Evolutionary conservation across 2,797 vertebrate genomes (phyloP).

Genomic region (Tinamus major): DNA sequence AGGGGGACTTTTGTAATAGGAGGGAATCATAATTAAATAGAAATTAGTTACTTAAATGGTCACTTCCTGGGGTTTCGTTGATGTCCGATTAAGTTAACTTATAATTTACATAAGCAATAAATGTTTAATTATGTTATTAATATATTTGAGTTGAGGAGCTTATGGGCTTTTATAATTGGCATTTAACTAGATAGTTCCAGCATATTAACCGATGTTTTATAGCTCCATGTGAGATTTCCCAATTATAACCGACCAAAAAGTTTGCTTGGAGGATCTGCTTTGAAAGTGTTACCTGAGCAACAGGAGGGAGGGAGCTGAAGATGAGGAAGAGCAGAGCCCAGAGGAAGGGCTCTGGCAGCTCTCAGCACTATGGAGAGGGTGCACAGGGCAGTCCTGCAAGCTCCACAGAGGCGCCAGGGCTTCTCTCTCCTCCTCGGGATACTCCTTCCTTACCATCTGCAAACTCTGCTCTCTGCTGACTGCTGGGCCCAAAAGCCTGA

Average conservation of each 20-base stretch:
- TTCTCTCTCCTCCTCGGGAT: not conserved
- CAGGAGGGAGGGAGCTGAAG: not conserved
- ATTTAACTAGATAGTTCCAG: conserved; percentile 82
- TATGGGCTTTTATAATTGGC: conserved; percentile 79
- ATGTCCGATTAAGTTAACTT: conserved; percentile 77
- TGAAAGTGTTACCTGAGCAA: conserved; percentile 59
- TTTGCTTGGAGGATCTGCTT: conserved; percentile 38
- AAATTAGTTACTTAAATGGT: conserved; percentile 70
- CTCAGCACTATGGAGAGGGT: too few species aligned
- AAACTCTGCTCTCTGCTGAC: not conserved
- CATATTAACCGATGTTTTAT: conserved; percentile 76
- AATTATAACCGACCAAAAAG: conserved; percentile 74
- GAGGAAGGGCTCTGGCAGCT: not conserved
- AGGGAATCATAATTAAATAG: conserved; percentile 56
- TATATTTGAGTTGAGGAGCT: conserved; percentile 77
- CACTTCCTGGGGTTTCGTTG: conserved; percentile 73
- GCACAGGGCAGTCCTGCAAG: not conserved
- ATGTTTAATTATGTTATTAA: conserved; percentile 84
- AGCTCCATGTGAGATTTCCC: conserved; percentile 48
- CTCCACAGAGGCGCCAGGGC: not conserved
- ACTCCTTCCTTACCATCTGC: not conserved
- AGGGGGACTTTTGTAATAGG: conserved; percentile 14
- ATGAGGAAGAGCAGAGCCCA: not conserved
- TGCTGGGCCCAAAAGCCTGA: not conserved
- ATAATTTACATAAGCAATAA: conserved; percentile 79